Evolutionary conservation across 2,113 vertebrate species (phyloP), one percentile per base, ranked within the genome.

Genomic region (Eolophus roseicapilla): DNA sequence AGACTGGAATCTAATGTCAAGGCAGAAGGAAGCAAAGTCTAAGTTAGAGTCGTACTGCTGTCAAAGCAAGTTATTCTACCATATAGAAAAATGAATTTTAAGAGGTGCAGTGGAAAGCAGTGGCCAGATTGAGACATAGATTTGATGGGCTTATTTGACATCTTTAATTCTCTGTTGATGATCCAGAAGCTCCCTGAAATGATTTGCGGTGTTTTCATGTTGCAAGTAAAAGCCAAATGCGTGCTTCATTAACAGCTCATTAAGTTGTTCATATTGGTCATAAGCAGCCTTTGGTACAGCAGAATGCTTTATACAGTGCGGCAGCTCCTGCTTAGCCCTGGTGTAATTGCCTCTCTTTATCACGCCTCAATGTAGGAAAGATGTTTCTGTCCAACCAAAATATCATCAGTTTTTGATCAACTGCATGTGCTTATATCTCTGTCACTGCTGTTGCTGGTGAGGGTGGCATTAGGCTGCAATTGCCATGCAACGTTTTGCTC

Each of bases 231-330:
- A 96, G 96, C 95, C 73, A 85, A 97, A 89, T 64, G 87, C 39
- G 87, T 24, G 91, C 92, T 96, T 97, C 96, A 96, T 97, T 97
- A 97, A 93, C 97, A 96, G 93, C 97, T 97, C 96, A 90, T 97
- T 97, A 97, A 97, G 93, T 96, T 97, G 95, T 97, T 97, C 97
- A 97, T 97, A 96, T 92, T 96, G 96, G 97, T 97, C 97, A 97
- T 93, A 96, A 97, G 96, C 95, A 96, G 94, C 82, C 87, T 90
- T 96, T 92, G 92, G 86, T 96, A 90, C 35, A 75, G 91, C 88
- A 77, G 83, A 35, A 89, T 86, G 86, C 92, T 95, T 96, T 94
- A 89, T 86, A 77, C 70, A 41, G 81, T 29, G 69, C 70, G 11
- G 88, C 68, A 80, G 83, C 88, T 96, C 93, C 95, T 93, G 92